These are phyloP conservation scores for Dipodomys spectabilis DNA, from an alignment of 2,113 vertebrate genomes.

Conservation along the genomic window DNA sequence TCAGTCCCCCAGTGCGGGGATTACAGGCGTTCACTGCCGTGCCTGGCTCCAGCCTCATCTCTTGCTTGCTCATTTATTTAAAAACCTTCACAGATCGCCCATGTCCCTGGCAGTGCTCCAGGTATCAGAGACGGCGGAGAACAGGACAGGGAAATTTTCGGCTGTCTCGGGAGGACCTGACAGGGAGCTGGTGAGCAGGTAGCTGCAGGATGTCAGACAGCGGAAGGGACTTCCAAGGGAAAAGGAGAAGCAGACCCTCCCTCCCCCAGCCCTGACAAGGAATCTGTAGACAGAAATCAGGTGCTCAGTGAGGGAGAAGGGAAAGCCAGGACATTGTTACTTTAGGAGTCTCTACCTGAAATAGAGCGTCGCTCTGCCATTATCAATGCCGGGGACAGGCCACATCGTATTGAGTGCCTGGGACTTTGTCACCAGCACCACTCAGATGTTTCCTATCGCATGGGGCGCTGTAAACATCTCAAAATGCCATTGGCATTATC, in stretches of 20 bases:
- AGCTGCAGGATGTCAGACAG: not conserved
- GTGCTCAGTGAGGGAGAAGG: not conserved
- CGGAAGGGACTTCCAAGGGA: not conserved
- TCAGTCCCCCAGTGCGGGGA: too few species aligned
- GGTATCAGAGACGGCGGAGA: not conserved
- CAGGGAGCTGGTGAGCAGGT: not conserved
- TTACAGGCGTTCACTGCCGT: too few species aligned
- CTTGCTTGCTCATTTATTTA: not conserved
- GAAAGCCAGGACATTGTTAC: not conserved
- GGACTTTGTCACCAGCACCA: conserved; percentile 58
- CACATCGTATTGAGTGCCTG: not conserved
- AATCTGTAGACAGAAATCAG: not conserved
- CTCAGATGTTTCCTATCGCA: conserved; percentile 32
- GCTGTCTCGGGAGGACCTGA: not conserved
- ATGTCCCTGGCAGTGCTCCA: not conserved
- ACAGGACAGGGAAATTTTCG: not conserved
- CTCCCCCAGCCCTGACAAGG: too few species aligned
- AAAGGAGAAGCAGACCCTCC: not conserved
- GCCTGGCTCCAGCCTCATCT: not conserved
- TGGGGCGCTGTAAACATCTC: conserved; percentile 28
- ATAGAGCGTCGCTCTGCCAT: not conserved
- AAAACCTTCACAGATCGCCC: not conserved
- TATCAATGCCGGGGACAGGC: not conserved
- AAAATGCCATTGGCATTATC: conserved; percentile 45
- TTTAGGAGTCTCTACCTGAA: conserved; percentile 8